A percentile compares a stretch with the other conserved stretches of the same genome.
phyloP scores from a whole-genome alignment of 64 coral and sea anemone species.

The Montipora cactus region DNA sequence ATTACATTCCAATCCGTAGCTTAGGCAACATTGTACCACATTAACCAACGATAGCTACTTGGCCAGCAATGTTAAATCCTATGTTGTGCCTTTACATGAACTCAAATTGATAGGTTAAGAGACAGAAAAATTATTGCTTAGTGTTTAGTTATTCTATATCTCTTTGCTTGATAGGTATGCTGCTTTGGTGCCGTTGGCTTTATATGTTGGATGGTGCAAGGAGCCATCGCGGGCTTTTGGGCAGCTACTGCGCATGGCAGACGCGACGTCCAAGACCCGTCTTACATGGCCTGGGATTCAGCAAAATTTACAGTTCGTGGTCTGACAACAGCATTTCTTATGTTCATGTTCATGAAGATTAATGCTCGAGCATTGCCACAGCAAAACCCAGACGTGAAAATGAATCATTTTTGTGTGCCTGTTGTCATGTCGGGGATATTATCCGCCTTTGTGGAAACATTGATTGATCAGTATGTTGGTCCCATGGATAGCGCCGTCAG shows the following conservation, averaged over 20 bases:
- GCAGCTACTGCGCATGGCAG: neutral
- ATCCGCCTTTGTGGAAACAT: conserved; percentile 31
- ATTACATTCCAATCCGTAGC: no score
- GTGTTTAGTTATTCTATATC: neutral
- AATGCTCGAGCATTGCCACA: conserved; percentile 27
- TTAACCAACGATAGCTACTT: no score
- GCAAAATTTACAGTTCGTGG: conserved; percentile 50
- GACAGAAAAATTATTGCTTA: neutral
- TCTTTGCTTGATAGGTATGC: conserved; percentile 38
- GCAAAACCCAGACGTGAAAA: conserved; percentile 18
- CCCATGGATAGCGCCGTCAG: conserved; percentile 2
- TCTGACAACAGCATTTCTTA: conserved; percentile 53
- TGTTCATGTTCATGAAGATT: conserved; percentile 67
- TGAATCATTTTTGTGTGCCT: conserved; percentile 50
- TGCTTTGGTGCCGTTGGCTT: conserved; percentile 75
- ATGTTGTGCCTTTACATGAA: no score
- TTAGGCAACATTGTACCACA: no score
- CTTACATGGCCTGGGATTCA: conserved; percentile 51
- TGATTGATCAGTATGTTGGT: conserved; percentile 71
- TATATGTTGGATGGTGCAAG: conserved; percentile 62
- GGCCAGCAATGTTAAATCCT: no score
- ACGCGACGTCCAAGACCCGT: neutral
- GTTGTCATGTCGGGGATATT: conserved; percentile 63
- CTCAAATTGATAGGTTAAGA: no score
- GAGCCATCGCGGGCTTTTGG: conserved; percentile 19